Conservation (phyloP, 1,140 invertebrate species). For the Drosophila willistoni region DNA sequence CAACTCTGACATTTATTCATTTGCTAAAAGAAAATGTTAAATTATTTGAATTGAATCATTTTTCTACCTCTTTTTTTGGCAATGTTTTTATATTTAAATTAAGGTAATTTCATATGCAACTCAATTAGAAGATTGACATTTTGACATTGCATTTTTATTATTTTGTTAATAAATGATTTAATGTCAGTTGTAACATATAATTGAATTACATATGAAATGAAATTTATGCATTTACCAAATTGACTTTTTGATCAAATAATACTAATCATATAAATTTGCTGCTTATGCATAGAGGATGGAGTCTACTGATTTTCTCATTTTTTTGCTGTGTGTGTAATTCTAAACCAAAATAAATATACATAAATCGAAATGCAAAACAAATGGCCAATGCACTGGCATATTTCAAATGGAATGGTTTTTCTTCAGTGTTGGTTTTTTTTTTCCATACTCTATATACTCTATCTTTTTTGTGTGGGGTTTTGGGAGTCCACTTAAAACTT, state of each 20-base stretch:
- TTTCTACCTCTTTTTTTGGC: too few relatives aligned
- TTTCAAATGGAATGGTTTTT: constrained; percentile 19
- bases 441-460: neutral
- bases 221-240: constrained; percentile 41
- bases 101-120: neutral
- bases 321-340: constrained; percentile 13
- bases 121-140: constrained; percentile 3
- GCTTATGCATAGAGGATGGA: constrained; percentile 15
- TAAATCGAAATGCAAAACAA: constrained; percentile 6
- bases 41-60: too few relatives aligned
- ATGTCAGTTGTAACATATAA: neutral
- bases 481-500: too few relatives aligned
- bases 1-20: too few relatives aligned
- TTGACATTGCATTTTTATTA: neutral
- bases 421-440: neutral
- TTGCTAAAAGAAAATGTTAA: too few relatives aligned
- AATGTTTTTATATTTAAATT: neutral
- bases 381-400: constrained; percentile 14
- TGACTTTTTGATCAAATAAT: constrained; percentile 10
- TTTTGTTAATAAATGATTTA: neutral
- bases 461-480: neutral
- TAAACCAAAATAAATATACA: constrained; percentile 21
- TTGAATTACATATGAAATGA: constrained; percentile 11
- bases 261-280: constrained; percentile 20
- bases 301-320: neutral